Evolutionary conservation across 2,113 vertebrate genomes (phyloP).

Genomic region (Lagopus leucura): DNA sequence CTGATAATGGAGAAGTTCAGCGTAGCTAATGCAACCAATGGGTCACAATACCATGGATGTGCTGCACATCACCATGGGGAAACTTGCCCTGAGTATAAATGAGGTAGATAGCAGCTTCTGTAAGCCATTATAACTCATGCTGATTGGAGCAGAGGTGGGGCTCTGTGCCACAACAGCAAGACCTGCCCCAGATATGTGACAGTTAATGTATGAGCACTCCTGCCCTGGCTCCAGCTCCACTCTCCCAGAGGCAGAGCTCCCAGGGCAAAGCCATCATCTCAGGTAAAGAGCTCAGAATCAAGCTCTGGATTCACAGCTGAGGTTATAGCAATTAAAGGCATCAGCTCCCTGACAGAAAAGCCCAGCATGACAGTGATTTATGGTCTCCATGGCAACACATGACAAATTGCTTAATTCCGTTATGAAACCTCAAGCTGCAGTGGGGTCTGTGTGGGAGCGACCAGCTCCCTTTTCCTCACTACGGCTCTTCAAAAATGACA

Average conservation of each 20-base stretch:
- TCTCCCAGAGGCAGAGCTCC: neutral
- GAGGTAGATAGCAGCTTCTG: neutral
- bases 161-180: neutral
- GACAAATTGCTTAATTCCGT: conserved; percentile 73
- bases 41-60: neutral
- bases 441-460: conserved; percentile 3
- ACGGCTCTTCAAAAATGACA: neutral
- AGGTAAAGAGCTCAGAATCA: neutral
- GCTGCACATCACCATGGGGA: neutral
- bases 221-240: neutral
- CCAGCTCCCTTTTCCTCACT: neutral
- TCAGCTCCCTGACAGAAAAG: neutral
- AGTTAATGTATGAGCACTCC: rapidly evolving
- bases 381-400: conserved; percentile 63
- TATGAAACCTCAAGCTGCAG: conserved; percentile 55
- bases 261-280: neutral
- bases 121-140: neutral
- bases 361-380: conserved; percentile 62
- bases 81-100: neutral
- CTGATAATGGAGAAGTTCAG: neutral
- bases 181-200: neutral
- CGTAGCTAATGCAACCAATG: neutral
- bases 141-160: neutral
- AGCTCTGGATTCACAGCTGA: neutral
- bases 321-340: conserved; percentile 33